Conservation (phyloP, 2,113 vertebrate genomes). For the Ammodytes dubius region DNA sequence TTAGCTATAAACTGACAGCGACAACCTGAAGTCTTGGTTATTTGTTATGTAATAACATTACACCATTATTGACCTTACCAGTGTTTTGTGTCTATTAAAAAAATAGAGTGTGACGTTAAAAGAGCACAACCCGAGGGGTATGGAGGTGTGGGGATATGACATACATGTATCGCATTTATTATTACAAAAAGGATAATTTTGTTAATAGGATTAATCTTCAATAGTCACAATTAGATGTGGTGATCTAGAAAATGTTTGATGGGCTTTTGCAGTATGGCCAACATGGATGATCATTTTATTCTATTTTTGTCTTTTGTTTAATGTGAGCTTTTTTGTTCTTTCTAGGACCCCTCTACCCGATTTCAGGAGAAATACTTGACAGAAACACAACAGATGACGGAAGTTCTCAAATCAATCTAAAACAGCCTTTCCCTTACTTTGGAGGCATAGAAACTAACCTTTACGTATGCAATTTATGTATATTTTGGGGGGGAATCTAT, state of each 20-base stretch:
- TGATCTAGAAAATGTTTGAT: not conserved
- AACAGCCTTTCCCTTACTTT: slow-evolving; percentile 41
- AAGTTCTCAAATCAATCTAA: slow-evolving; percentile 54
- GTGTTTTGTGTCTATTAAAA: not conserved
- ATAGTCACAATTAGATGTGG: no score
- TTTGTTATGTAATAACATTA: not conserved
- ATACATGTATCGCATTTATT: not conserved
- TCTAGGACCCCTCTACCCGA: slow-evolving; percentile 60
- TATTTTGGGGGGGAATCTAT: not conserved
- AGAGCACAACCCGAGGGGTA: not conserved
- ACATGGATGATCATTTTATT: not conserved
- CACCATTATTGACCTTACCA: not conserved
- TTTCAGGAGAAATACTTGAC: rapidly evolving
- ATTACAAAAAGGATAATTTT: no score
- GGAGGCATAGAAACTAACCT: slow-evolving; percentile 18
- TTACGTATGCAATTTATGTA: slow-evolving; percentile 55
- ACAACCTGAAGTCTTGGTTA: not conserved
- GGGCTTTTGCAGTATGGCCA: no score
- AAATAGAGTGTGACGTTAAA: not conserved
- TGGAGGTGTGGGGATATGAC: not conserved
- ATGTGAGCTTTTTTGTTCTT: not conserved
- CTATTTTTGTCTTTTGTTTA: not conserved
- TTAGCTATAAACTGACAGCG: not conserved
- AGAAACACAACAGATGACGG: slow-evolving; percentile 52
- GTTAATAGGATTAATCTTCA: no score